Percentiles rank a stretch among this genome's conserved stretches.
phyloP scores from a whole-genome alignment of 2,113 vertebrate species.

The Bos taurus region ARS-UCD2.0 NC_037333.1:62233001-62233500 shows the following conservation, averaged over 20 bases:
- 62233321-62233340: slow-evolving; percentile 23
- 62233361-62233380: slow-evolving; percentile 51
- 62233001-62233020: neutral
- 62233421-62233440: slow-evolving; percentile 59
- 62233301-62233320: slow-evolving; percentile 20
- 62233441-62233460: slow-evolving; percentile 33
- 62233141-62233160: neutral
- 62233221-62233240: neutral
- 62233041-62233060: neutral
- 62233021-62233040: neutral
- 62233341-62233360: slow-evolving; percentile 45
- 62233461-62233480: neutral
- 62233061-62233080: neutral
- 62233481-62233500: slow-evolving; percentile 20
- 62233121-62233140: neutral
- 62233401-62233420: slow-evolving; percentile 66
- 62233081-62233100: neutral
- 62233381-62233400: slow-evolving; percentile 38
- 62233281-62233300: slow-evolving; percentile 54
- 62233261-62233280: slow-evolving; percentile 26
- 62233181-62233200: neutral
- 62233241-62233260: neutral
- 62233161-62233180: slow-evolving; percentile 4
- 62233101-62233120: neutral
- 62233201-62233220: slow-evolving; percentile 10